phyloP scores from a whole-genome alignment of 2,797 vertebrate species.

The Hoplostethus atlanticus region DNA sequence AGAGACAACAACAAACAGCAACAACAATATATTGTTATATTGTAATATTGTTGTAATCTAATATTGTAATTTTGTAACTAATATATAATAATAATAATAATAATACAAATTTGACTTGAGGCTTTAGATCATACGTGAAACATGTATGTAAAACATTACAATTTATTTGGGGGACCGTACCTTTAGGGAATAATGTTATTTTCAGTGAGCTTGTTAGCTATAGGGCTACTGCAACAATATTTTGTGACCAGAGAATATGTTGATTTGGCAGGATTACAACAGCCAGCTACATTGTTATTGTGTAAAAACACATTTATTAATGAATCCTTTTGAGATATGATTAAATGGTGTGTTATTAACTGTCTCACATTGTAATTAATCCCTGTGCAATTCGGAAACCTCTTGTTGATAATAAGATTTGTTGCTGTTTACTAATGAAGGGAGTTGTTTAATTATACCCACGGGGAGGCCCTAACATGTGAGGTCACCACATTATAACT shows the following conservation, averaged over 20 bases:
- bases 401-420: slow-evolving; percentile 34
- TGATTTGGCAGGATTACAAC: slow-evolving; percentile 55
- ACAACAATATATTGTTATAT: too few relatives aligned
- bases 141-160: too few relatives aligned
- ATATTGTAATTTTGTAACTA: too few relatives aligned
- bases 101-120: too few relatives aligned
- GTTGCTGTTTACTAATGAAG: slow-evolving; percentile 52
- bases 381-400: slow-evolving; percentile 57
- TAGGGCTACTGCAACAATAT: not conserved
- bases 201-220: not conserved
- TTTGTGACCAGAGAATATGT: slow-evolving; percentile 11
- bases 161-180: too few relatives aligned
- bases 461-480: slow-evolving; percentile 10
- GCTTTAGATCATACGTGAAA: not conserved
- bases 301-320: slow-evolving; percentile 72
- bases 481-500: not conserved
- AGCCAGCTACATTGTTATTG: slow-evolving; percentile 36
- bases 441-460: slow-evolving; percentile 43
- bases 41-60: too few relatives aligned
- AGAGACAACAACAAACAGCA: too few relatives aligned
- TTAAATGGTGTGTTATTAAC: slow-evolving; percentile 70
- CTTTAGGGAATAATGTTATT: not conserved
- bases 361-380: slow-evolving; percentile 76
- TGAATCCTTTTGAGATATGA: slow-evolving; percentile 72
- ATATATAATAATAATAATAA: too few relatives aligned